A percentile compares a stretch with the other conserved stretches of the same genome.
These are phyloP conservation scores for Harpalus rubripes DNA, from an alignment of 2,888 invertebrate genomes.

Conservation along the genomic window DNA sequence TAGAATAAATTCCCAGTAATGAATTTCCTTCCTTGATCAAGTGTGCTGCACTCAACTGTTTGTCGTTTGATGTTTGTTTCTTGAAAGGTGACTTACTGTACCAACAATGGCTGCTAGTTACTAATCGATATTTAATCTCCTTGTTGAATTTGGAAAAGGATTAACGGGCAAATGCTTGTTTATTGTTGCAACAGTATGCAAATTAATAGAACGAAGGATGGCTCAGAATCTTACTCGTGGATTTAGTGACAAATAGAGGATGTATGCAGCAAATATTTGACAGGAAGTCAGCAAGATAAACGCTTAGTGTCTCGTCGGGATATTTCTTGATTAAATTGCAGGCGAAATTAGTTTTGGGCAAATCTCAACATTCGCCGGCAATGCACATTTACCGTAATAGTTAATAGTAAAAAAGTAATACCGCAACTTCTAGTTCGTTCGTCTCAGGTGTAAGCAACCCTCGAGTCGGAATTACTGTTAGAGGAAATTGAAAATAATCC, in stretches of 20 bases:
- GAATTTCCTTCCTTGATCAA: neutral
- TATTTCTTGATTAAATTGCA: too few species aligned
- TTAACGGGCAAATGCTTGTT: conserved; percentile 8
- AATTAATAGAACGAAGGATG: conserved; percentile 12
- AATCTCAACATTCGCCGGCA: too few species aligned
- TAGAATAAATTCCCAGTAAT: neutral
- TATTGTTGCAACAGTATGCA: conserved; percentile 22
- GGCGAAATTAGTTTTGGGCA: too few species aligned
- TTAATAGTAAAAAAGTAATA: too few species aligned
- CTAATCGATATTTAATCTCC: conserved; percentile 28
- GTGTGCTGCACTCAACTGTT: neutral
- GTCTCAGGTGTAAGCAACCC: too few species aligned
- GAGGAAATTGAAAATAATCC: too few species aligned
- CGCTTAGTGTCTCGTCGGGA: neutral
- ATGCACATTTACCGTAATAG: too few species aligned
- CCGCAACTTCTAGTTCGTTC: too few species aligned
- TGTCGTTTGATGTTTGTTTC: conserved; percentile 25
- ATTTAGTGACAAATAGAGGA: conserved; percentile 2
- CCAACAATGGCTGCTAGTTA: conserved; percentile 6
- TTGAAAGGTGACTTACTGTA: conserved; percentile 17
- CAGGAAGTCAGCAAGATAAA: neutral
- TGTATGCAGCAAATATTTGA: neutral
- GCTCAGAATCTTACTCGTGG: neutral
- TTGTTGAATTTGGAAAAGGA: conserved; percentile 35
- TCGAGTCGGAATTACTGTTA: too few species aligned